Conservation (phyloP, 2,797 vertebrate genomes). For the Falco peregrinus region DNA sequence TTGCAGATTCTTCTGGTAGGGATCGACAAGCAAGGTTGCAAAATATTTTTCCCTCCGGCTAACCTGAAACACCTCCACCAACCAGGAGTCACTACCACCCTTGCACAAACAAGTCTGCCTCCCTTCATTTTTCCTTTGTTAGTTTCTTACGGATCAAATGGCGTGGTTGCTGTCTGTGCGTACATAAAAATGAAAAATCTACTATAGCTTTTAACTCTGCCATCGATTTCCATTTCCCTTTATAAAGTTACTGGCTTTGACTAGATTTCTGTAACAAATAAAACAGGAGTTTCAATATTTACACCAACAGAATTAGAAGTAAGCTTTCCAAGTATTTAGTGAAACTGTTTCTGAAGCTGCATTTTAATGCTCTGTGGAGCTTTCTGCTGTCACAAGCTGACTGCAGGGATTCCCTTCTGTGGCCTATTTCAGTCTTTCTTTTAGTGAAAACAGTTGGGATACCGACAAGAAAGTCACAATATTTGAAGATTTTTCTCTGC, state of each 20-base stretch:
- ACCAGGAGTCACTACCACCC: rapidly evolving
- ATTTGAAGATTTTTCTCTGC: background rate
- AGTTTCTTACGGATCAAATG: background rate
- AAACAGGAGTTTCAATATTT: background rate
- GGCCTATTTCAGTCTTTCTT: background rate
- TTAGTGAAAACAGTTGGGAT: background rate
- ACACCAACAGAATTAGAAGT: background rate
- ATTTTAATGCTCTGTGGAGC: background rate
- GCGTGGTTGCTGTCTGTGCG: background rate
- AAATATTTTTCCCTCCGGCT: background rate
- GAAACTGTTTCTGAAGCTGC: background rate
- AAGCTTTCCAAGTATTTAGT: background rate
- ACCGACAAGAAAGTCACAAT: background rate
- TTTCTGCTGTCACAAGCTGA: background rate
- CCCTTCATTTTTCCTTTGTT: too few species aligned
- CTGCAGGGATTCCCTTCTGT: background rate
- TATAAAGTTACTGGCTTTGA: background rate
- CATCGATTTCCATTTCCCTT: background rate
- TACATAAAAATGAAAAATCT: background rate
- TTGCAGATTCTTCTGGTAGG: too few species aligned
- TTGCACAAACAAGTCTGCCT: background rate
- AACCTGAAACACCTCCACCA: background rate
- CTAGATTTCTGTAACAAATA: background rate
- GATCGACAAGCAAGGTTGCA: background rate
- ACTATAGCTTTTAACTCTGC: background rate